A percentile compares a stretch with the other conserved stretches of the same genome.
These are phyloP conservation scores for Dascillus cervinus DNA, from an alignment of 2,888 invertebrate species.

Conservation along the genomic window DNA sequence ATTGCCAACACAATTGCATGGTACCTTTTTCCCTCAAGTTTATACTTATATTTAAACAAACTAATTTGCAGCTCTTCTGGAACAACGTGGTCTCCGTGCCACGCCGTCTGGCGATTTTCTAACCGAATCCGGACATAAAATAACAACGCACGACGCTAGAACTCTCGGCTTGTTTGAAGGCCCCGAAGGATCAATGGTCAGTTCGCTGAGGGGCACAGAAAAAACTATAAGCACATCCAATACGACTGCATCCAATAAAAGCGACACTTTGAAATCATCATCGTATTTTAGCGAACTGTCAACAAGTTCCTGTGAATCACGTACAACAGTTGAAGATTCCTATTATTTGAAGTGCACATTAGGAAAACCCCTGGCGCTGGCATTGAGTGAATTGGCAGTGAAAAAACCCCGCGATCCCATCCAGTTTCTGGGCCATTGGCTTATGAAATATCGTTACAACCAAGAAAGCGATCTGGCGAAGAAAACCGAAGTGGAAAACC, in stretches of 20 bases:
- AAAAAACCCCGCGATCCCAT: conserved; percentile 44
- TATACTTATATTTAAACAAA: too few relatives aligned
- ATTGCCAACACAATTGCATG: too few relatives aligned
- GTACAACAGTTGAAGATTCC: conserved; percentile 33
- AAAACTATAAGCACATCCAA: background rate
- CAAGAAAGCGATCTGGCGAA: conserved; percentile 36
- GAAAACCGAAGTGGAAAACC: conserved; percentile 31
- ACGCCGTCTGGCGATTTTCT: conserved; percentile 31
- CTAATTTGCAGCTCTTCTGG: conserved; percentile 23
- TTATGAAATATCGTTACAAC: conserved; percentile 44
- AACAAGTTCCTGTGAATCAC: too few relatives aligned
- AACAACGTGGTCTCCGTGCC: conserved; percentile 28
- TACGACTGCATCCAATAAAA: background rate
- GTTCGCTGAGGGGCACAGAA: background rate
- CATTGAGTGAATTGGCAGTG: conserved; percentile 41
- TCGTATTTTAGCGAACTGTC: conserved; percentile 1
- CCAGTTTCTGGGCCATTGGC: conserved; percentile 45
- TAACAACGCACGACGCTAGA: conserved; percentile 31
- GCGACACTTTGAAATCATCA: background rate
- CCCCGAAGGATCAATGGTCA: conserved; percentile 14
- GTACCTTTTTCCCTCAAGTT: too few relatives aligned
- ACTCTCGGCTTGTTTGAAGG: conserved; percentile 30
- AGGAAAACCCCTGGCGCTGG: conserved; percentile 39
- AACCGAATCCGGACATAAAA: conserved; percentile 28
- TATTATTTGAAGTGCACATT: conserved; percentile 35